These are phyloP conservation scores for Hiodon alosoides DNA, from an alignment of 2,113 vertebrate species.

Conservation along the genomic window DNA sequence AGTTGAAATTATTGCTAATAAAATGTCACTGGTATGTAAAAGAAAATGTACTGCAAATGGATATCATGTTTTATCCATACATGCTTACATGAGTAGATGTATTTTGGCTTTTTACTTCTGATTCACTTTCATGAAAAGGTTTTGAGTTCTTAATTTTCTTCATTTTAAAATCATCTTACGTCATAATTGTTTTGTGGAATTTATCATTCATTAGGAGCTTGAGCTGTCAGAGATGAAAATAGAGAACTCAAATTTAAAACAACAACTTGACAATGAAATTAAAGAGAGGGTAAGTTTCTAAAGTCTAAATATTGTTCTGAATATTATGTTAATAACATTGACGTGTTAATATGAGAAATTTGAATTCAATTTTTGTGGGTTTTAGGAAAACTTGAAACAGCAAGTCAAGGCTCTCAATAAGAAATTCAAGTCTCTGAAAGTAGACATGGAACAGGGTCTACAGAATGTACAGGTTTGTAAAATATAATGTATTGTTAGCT, in stretches of 20 bases:
- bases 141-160: background rate
- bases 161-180: background rate
- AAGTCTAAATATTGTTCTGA: background rate
- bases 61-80: too few species aligned
- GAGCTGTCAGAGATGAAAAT: constrained; percentile 63
- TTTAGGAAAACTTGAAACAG: constrained; percentile 57
- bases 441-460: constrained; percentile 18
- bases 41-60: background rate
- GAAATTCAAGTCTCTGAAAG: constrained; percentile 44
- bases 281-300: constrained; percentile 62
- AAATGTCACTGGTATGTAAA: constrained; percentile 69
- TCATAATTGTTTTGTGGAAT: constrained; percentile 12
- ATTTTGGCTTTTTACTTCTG: too few species aligned
- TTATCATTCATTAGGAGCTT: constrained; percentile 60
- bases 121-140: too few species aligned
- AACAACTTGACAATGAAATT: constrained; percentile 64
- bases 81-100: too few species aligned
- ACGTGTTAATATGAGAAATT: background rate
- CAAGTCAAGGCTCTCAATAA: constrained; percentile 39
- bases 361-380: constrained; percentile 15
- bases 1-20: constrained; percentile 58
- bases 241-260: constrained; percentile 64
- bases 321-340: background rate
- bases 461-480: background rate
- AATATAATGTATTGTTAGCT: constrained; percentile 11